A percentile compares a stretch with the other conserved stretches of the same genome.
These are phyloP conservation scores for Myotis pilosus DNA, from an alignment of 2,797 vertebrate genomes.

Conservation along the genomic window DNA sequence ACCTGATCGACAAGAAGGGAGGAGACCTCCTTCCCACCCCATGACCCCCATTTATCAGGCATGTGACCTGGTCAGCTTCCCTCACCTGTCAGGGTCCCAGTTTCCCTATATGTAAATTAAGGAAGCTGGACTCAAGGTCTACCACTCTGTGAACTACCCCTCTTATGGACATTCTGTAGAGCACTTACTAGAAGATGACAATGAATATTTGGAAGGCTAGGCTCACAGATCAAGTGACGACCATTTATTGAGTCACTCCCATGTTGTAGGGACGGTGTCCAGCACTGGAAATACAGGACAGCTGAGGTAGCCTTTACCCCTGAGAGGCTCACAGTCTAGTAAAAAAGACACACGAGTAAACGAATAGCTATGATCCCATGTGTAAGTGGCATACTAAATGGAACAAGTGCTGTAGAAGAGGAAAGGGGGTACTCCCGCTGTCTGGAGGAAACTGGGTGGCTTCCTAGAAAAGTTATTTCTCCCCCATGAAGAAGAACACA, in stretches of 20 bases:
- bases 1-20: background rate
- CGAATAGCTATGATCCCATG: background rate
- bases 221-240: background rate
- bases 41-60: fast-evolving
- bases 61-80: background rate
- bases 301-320: background rate
- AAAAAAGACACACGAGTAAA: background rate
- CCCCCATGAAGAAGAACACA: background rate
- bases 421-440: background rate
- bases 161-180: background rate
- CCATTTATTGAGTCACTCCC: background rate
- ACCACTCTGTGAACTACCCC: background rate
- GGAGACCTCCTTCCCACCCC: background rate
- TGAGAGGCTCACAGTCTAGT: background rate
- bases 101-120: background rate
- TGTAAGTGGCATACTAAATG: background rate
- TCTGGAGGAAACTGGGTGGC: too few relatives aligned
- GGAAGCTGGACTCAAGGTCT: background rate
- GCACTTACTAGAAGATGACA: background rate
- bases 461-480: background rate
- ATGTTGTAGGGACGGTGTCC: fast-evolving
- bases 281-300: background rate
- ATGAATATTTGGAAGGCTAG: background rate
- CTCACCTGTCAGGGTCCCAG: background rate
- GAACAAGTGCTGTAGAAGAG: fast-evolving